These are phyloP conservation scores for Neoarius graeffei DNA, from an alignment of 2,113 vertebrate genomes.

Conservation along the genomic window DNA sequence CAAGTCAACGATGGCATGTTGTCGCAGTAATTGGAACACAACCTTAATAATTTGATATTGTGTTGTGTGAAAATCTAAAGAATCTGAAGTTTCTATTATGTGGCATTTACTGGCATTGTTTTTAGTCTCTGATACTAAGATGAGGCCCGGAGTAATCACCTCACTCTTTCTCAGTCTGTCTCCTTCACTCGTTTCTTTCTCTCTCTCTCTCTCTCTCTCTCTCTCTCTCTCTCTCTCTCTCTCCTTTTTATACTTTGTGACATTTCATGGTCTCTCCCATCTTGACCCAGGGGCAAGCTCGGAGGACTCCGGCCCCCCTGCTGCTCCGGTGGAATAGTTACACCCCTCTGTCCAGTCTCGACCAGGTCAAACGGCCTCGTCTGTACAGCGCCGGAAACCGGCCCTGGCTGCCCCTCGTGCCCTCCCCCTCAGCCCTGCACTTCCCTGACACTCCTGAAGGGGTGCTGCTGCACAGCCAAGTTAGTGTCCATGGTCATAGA, in stretches of 20 bases:
- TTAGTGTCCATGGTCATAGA: slow-evolving; percentile 72
- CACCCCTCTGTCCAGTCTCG: slow-evolving; percentile 89
- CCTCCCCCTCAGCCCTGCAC: slow-evolving; percentile 74
- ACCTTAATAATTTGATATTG: not conserved
- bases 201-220: slow-evolving; percentile 8
- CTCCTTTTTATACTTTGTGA: slow-evolving; percentile 52
- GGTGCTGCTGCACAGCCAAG: slow-evolving; percentile 79
- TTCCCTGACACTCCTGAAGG: slow-evolving; percentile 78
- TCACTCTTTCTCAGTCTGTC: not conserved
- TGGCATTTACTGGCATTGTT: not conserved
- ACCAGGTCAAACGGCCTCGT: slow-evolving; percentile 84
- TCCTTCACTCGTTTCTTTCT: not conserved
- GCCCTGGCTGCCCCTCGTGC: slow-evolving; percentile 78
- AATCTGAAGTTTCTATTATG: not conserved
- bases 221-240: not conserved
- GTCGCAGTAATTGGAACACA: slow-evolving; percentile 7
- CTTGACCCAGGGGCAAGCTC: slow-evolving; percentile 79
- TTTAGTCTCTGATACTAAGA: not conserved
- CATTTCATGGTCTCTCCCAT: slow-evolving; percentile 68
- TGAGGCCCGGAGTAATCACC: not conserved
- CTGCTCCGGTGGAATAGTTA: slow-evolving; percentile 94
- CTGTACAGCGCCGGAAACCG: slow-evolving; percentile 93
- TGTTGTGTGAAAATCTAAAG: not conserved
- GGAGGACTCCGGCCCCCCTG: slow-evolving; percentile 76
- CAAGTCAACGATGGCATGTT: not conserved